These are phyloP conservation scores for Agrochola circellaris DNA, from an alignment of 2,888 invertebrate species.

Conservation along the genomic window DNA sequence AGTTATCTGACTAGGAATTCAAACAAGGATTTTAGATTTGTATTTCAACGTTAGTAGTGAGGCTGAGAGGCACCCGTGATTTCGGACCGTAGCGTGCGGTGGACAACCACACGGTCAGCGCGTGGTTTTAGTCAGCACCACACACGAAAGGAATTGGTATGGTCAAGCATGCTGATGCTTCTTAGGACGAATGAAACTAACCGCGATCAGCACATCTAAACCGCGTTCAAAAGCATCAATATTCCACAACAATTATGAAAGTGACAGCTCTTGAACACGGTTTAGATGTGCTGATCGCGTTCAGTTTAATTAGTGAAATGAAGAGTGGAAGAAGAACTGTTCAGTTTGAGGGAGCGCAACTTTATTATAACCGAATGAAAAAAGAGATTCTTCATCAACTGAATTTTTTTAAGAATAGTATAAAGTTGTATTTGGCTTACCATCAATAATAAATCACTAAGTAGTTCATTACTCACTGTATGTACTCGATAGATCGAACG, in stretches of 20 bases:
- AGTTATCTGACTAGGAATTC: not conserved
- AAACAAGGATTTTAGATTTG: not conserved
- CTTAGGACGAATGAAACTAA: not conserved
- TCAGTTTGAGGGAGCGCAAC: too few relatives aligned
- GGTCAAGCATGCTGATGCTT: not conserved
- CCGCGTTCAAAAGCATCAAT: not conserved
- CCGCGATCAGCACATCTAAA: not conserved
- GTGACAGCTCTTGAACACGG: not conserved
- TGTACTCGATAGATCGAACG: too few relatives aligned
- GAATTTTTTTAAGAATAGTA: too few relatives aligned
- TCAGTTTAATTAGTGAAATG: not conserved
- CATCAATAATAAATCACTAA: too few relatives aligned
- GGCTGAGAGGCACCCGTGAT: not conserved
- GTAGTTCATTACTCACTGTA: too few relatives aligned
- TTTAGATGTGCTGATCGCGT: not conserved
- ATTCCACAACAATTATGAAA: not conserved
- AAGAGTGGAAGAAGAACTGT: too few relatives aligned
- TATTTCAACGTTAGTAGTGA: not conserved
- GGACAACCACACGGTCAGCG: not conserved
- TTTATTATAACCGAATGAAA: too few relatives aligned
- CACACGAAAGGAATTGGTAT: not conserved
- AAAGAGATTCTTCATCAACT: too few relatives aligned
- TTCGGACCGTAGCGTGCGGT: slow-evolving; percentile 3
- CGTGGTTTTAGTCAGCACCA: not conserved
- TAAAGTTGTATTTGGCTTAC: too few relatives aligned